phyloP scores from a whole-genome alignment of 2,797 vertebrate species.

The Characodon lateralis region DNA sequence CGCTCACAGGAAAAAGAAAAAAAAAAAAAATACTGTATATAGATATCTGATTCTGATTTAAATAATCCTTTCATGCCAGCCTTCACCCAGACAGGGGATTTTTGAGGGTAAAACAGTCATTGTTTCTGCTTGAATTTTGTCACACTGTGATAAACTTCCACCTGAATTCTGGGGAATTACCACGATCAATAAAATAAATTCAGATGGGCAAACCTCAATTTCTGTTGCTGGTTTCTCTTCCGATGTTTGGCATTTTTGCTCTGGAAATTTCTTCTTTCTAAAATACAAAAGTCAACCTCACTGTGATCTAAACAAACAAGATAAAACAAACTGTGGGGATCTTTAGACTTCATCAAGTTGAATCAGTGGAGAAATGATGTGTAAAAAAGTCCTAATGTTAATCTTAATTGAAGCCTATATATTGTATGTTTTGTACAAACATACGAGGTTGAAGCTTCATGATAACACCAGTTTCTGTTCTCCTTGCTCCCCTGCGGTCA shows the following conservation, averaged over 20 bases:
- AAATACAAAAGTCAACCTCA: not conserved
- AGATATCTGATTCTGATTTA: not conserved
- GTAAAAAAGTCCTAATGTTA: not conserved
- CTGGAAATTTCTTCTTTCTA: not conserved
- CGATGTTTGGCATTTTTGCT: not conserved
- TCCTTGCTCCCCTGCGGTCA: not conserved
- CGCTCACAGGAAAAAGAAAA: too few species aligned
- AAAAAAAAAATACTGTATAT: too few species aligned
- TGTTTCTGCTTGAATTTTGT: not conserved
- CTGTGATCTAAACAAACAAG: not conserved
- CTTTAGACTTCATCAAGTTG: not conserved
- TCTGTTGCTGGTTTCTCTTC: not conserved
- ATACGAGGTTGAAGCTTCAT: conserved; percentile 29
- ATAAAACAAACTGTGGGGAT: not conserved
- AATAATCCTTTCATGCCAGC: not conserved
- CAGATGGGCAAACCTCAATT: not conserved
- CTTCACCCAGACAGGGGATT: not conserved
- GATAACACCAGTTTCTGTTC: conserved; percentile 14
- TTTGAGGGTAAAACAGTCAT: not conserved
- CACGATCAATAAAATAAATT: not conserved
- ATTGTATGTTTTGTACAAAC: not conserved
- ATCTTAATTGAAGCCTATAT: too few species aligned
- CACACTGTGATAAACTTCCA: not conserved
- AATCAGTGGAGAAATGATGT: not conserved
- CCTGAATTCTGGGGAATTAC: conserved; percentile 13